Percentiles rank a stretch among this genome's conserved stretches.
phyloP scores from a whole-genome alignment of 2,797 vertebrate genomes.

The Vultur gryphus region DNA sequence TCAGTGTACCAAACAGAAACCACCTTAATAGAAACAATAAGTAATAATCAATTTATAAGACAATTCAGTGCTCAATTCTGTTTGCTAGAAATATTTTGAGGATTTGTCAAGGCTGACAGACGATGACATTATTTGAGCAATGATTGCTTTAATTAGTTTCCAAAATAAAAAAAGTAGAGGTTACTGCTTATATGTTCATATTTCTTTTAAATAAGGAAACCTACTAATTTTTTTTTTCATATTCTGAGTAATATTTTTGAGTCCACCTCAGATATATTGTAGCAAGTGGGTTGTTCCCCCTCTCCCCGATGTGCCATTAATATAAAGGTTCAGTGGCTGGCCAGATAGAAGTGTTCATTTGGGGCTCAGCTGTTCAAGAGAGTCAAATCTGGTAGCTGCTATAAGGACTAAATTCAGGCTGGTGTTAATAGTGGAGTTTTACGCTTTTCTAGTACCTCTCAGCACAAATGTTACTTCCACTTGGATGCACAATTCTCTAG shows the following conservation, averaged over 20 bases:
- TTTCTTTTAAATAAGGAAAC: not conserved
- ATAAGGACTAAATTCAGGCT: not conserved
- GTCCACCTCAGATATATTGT: not conserved
- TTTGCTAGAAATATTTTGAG: not conserved
- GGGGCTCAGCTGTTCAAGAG: not conserved
- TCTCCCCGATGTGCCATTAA: not conserved
- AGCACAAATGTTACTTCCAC: not conserved
- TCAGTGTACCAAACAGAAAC: not conserved
- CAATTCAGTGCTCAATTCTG: not conserved
- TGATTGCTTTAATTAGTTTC: not conserved
- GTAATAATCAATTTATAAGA: not conserved
- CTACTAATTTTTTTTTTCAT: not conserved
- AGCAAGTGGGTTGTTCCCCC: not conserved
- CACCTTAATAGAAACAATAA: not conserved
- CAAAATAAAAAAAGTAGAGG: not conserved
- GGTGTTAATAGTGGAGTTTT: not conserved
- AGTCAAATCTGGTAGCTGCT: not conserved
- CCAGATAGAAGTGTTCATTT: not conserved
- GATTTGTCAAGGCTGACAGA: not conserved
- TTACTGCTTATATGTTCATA: not conserved
- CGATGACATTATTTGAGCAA: not conserved
- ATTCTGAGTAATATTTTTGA: not conserved
- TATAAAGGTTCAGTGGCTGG: not conserved
- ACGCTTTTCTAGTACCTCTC: not conserved
- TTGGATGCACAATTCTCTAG: not conserved